These are phyloP conservation scores for Anabacerthia variegaticeps DNA, from an alignment of 2,797 vertebrate species.

Conservation along the genomic window DNA sequence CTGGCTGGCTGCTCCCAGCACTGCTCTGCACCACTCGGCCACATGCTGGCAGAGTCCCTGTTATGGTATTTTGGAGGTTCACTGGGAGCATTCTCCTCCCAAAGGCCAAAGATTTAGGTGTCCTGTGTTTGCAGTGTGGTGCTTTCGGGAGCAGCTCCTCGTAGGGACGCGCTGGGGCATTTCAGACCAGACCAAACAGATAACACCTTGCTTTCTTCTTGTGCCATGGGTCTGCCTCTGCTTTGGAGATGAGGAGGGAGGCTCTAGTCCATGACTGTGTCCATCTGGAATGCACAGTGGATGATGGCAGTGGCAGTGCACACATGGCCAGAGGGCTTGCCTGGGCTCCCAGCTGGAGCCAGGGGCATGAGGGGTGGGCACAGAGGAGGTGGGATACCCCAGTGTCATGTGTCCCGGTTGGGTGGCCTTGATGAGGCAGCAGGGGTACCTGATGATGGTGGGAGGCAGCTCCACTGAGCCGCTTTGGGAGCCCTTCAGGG, in stretches of 20 bases:
- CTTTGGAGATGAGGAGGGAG: not conserved
- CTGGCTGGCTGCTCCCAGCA: not conserved
- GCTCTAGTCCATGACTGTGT: not conserved
- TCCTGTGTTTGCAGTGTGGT: too few relatives aligned
- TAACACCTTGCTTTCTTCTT: too few relatives aligned
- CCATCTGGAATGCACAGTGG: not conserved
- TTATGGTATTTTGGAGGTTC: fast-evolving
- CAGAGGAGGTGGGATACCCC: not conserved
- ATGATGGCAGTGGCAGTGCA: too few relatives aligned
- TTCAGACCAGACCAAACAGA: not conserved
- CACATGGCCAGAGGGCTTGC: too few relatives aligned
- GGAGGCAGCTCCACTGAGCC: not conserved
- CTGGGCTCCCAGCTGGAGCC: not conserved
- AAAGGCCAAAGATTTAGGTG: too few relatives aligned
- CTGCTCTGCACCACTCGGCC: not conserved
- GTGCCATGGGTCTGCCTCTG: not conserved
- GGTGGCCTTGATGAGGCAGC: too few relatives aligned
- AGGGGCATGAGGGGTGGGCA: fast-evolving
- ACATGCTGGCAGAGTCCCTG: fast-evolving
- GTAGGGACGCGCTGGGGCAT: not conserved
- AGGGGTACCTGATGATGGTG: fast-evolving
- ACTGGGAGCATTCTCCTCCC: not conserved
- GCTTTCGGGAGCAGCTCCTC: too few relatives aligned
- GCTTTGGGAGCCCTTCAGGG: too few relatives aligned
- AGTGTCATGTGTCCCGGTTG: fast-evolving